Evolutionary conservation across 2,113 vertebrate genomes (phyloP).

Genomic region (Nothocercus nigrocapillus): DNA sequence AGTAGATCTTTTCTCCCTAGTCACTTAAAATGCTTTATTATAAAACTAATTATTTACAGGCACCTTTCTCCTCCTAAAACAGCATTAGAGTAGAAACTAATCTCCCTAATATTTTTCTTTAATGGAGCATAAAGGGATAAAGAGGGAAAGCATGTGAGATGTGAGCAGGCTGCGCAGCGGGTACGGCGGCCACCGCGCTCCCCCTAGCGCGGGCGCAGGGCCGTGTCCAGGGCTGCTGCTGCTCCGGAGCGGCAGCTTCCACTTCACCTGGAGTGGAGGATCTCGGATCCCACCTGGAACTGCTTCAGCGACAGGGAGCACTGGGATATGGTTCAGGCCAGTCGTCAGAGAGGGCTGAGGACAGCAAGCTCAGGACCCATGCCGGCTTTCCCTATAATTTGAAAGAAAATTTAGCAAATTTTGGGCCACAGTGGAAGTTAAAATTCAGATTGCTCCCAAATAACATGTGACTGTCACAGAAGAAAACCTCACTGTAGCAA

Average conservation of each 20-base stretch:
- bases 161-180: no score
- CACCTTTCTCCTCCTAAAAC: not conserved
- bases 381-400: not conserved
- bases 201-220: no score
- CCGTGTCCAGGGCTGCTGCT: no score
- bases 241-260: no score
- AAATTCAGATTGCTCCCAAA: not conserved
- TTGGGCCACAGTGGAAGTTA: not conserved
- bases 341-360: not conserved
- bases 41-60: not conserved
- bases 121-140: not conserved
- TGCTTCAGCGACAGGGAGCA: not conserved
- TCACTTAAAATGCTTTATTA: not conserved
- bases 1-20: not conserved
- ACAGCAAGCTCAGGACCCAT: not conserved
- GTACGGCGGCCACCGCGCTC: no score
- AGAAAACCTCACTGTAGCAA: not conserved
- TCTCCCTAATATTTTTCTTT: not conserved
- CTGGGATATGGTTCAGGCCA: not conserved
- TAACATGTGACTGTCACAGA: not conserved
- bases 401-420: not conserved
- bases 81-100: not conserved
- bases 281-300: not conserved
- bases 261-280: not conserved
- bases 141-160: not conserved